Conservation (phyloP, 2,113 vertebrate species). For the Nycticryphes semicollaris region DNA sequence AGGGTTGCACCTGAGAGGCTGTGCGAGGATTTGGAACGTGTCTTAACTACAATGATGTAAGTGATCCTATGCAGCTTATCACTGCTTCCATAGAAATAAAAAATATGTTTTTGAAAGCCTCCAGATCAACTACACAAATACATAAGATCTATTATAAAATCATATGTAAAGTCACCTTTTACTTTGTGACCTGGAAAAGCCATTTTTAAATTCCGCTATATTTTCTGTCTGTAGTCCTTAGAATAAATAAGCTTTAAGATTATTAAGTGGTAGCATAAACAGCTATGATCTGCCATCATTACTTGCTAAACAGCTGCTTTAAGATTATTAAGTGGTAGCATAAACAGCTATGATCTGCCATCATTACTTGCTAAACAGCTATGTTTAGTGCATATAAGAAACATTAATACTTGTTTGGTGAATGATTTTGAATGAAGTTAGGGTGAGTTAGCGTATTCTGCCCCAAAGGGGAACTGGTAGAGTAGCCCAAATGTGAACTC, state of each 20-base stretch:
- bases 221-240: not conserved
- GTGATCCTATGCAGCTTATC: conserved; percentile 12
- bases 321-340: not conserved
- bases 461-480: not conserved
- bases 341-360: not conserved
- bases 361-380: not conserved
- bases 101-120: not conserved
- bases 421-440: not conserved
- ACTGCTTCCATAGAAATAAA: not conserved
- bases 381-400: not conserved
- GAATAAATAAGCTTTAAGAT: not conserved
- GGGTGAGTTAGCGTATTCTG: not conserved
- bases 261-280: not conserved
- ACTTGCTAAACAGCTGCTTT: no score
- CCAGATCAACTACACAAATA: not conserved
- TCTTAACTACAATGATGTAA: conserved; percentile 46
- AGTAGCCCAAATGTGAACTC: not conserved
- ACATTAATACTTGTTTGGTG: not conserved
- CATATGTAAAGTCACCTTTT: not conserved
- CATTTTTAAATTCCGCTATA: not conserved
- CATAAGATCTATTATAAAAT: not conserved
- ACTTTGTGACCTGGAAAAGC: not conserved
- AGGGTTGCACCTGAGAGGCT: conserved; percentile 23
- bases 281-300: not conserved
- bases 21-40: conserved; percentile 31